Conservation (phyloP, 2,888 invertebrate species). For the Ennomos fuscantarius region DNA sequence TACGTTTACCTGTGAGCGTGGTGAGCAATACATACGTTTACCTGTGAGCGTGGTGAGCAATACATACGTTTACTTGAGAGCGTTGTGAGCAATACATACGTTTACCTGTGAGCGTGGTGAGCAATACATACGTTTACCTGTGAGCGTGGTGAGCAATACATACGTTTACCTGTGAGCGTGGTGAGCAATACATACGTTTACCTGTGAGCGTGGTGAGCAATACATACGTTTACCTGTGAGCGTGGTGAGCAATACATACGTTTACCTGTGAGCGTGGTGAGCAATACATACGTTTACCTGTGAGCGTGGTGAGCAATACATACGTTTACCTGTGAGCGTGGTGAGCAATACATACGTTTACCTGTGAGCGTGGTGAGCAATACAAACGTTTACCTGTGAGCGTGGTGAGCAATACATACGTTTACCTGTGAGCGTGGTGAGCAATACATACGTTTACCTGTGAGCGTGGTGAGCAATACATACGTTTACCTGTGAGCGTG, state of each 20-base stretch:
- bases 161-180: constrained; percentile 42
- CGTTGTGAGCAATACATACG: too few relatives aligned
- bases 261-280: constrained; percentile 44
- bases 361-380: constrained; percentile 44
- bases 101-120: constrained; percentile 44
- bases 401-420: too few relatives aligned
- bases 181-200: too few relatives aligned
- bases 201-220: constrained; percentile 44
- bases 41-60: constrained; percentile 44
- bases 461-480: constrained; percentile 33
- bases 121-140: constrained; percentile 31
- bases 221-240: constrained; percentile 42
- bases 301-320: constrained; percentile 33
- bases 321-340: constrained; percentile 42
- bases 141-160: constrained; percentile 33
- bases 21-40: too few relatives aligned
- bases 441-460: constrained; percentile 31
- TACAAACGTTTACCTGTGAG: constrained; percentile 42
- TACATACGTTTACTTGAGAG: constrained; percentile 42
- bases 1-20: constrained; percentile 42
- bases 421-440: constrained; percentile 44
- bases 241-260: too few relatives aligned
- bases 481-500: constrained; percentile 42
- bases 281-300: constrained; percentile 31
- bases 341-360: too few relatives aligned